A percentile compares a stretch with the other conserved stretches of the same genome.
phyloP scores from a whole-genome alignment of 2,797 vertebrate species.

The Sebastes hubbsi region DNA sequence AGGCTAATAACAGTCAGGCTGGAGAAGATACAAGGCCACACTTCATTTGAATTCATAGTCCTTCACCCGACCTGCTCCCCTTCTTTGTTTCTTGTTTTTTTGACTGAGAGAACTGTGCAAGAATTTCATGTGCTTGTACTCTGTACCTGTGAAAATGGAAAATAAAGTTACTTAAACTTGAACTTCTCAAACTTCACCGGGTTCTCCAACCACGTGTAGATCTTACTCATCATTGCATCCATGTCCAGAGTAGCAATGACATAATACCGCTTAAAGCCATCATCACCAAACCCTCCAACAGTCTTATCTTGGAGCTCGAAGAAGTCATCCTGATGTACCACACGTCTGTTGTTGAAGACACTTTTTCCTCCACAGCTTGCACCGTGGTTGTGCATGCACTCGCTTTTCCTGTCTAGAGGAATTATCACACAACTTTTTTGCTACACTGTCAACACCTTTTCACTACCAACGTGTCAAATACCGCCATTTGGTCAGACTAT shows the following conservation, averaged over 20 bases:
- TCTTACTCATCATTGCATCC: slow-evolving; percentile 86
- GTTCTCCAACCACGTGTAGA: slow-evolving; percentile 82
- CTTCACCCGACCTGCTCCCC: not conserved
- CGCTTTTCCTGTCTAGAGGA: not conserved
- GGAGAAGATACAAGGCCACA: not conserved
- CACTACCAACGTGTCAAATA: too few species aligned
- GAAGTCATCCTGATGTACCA: slow-evolving; percentile 86
- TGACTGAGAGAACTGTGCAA: not conserved
- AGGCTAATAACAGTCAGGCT: not conserved
- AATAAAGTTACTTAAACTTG: not conserved
- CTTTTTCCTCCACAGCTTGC: slow-evolving; percentile 87
- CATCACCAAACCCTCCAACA: slow-evolving; percentile 75
- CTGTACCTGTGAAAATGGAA: not conserved
- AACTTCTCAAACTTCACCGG: slow-evolving; percentile 85
- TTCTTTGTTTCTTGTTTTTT: not conserved
- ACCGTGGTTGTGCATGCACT: not conserved
- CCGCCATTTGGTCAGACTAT: too few species aligned
- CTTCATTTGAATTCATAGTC: not conserved
- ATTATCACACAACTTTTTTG: not conserved
- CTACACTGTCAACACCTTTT: not conserved
- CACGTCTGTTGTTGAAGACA: slow-evolving; percentile 80
- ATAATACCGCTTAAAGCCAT: slow-evolving; percentile 84
- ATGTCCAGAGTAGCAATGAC: slow-evolving; percentile 85
- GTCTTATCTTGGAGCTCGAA: slow-evolving; percentile 88
- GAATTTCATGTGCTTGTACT: not conserved